Base-by-base conservation (phyloP, 2,113 vertebrate species). In the Aldabrachelys gigantea region DNA sequence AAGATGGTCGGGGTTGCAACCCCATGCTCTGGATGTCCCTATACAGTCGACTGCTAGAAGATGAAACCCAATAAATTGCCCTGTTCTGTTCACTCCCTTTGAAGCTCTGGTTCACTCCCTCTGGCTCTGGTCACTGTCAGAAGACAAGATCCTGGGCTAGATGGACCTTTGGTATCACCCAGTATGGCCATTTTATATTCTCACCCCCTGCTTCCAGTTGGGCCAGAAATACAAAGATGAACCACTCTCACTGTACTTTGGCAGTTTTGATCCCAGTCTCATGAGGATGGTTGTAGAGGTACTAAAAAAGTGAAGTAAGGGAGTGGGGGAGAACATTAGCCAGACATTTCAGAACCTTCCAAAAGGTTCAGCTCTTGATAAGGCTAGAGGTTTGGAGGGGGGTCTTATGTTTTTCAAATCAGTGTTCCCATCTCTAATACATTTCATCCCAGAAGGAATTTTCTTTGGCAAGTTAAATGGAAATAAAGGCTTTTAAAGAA, bases 401-500 rank as follows among this genome's bases (percentile, higher is more conserved):
- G 19, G 11, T 90, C n/a, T 53, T 84, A 88, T 84, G 85, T 89
- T 75, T 82, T 90, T 72, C 25, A 65, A 91, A 80, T 84, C 85
- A 91, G 5, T 89, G 78, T 54, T 92, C 82, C 69, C 87, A 96
- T n/a, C 87, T 47, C 41, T 79, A 62, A 86, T 95, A 65, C 25
- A 85, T 89, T 95, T 96, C 87, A 92, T 96, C 78, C 86, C 90
- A 57, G 52, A 91, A 91, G 49, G 47, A 35, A 96, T 95, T 97
- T 97, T 97, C 89, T 91, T 96, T 97, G 96, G 97, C 96, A 97
- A 92, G 82, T 94, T 95, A 87, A 96, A 96, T 95, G 97, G 97
- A 98, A 98, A 98, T 92, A 96, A 93, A 96, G 95, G 88, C 82
- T 96, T 97, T 94, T 91, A 96, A 79, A 91, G 93, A 96, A 95